phyloP scores from a whole-genome alignment of 2,113 vertebrate species.

The Anoura caudifer region DNA sequence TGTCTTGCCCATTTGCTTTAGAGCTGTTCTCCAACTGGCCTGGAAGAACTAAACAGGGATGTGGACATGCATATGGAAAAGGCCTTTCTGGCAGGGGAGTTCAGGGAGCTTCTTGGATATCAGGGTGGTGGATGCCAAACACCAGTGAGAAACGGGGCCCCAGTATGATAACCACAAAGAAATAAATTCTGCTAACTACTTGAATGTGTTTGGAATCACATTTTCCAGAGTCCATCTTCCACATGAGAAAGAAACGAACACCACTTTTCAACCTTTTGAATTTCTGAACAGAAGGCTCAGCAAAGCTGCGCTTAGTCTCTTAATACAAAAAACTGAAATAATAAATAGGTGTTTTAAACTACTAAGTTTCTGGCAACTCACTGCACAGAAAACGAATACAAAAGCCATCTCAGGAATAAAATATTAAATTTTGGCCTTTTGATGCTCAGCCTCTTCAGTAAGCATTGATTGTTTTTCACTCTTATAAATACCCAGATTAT shows the following conservation, averaged over 20 bases:
- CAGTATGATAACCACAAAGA: background rate
- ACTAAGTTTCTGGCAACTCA: background rate
- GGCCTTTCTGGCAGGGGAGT: fast-evolving
- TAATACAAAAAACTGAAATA: background rate
- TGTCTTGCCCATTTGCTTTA: background rate
- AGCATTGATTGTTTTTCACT: background rate
- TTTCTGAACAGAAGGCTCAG: background rate
- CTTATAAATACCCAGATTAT: background rate
- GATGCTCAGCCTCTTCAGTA: background rate
- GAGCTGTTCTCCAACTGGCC: background rate
- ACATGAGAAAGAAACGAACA: background rate
- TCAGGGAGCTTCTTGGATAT: background rate
- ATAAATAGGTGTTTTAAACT: background rate
- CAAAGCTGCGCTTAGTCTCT: background rate
- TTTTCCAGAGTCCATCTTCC: background rate
- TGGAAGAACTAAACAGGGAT: background rate
- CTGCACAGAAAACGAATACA: background rate
- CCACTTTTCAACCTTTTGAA: background rate
- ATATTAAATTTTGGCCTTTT: background rate
- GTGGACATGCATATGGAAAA: background rate
- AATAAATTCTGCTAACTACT: background rate
- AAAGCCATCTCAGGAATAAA: background rate
- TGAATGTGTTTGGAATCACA: background rate
- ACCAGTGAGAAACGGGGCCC: background rate
- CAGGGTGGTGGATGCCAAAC: fast-evolving